These are phyloP conservation scores for Cyprinodon brontotheroides DNA, from an alignment of 2,113 vertebrate genomes.

Conservation along the genomic window DNA sequence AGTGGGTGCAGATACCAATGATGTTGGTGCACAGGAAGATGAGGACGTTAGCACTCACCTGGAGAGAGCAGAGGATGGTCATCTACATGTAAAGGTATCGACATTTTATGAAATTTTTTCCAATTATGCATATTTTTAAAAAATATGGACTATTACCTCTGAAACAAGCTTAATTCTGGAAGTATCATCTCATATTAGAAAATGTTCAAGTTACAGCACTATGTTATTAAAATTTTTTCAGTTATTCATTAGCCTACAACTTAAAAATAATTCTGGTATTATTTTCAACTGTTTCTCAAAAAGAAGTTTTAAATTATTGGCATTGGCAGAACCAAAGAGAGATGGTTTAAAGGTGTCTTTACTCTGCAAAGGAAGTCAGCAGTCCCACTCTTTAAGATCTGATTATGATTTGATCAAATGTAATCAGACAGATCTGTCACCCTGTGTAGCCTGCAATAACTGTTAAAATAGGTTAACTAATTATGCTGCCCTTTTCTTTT, in stretches of 20 bases:
- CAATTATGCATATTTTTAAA: background rate
- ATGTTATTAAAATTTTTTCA: too few species aligned
- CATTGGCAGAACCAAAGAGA: constrained; percentile 15
- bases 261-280: background rate
- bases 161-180: background rate
- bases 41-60: constrained; percentile 92
- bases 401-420: constrained; percentile 22
- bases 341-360: constrained; percentile 22
- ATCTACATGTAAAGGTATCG: too few species aligned
- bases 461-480: background rate
- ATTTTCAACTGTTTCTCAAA: background rate
- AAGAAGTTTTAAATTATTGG: background rate
- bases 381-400: constrained; percentile 10
- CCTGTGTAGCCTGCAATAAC: background rate
- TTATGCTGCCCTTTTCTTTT: background rate
- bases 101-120: background rate
- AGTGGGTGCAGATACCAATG: constrained; percentile 96
- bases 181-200: background rate
- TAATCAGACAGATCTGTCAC: background rate
- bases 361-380: constrained; percentile 12
- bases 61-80: background rate
- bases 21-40: constrained; percentile 97
- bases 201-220: background rate
- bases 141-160: background rate
- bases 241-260: background rate